Base-by-base conservation (phyloP, 2,797 vertebrate genomes). In the Pogonophryne albipinna region DNA sequence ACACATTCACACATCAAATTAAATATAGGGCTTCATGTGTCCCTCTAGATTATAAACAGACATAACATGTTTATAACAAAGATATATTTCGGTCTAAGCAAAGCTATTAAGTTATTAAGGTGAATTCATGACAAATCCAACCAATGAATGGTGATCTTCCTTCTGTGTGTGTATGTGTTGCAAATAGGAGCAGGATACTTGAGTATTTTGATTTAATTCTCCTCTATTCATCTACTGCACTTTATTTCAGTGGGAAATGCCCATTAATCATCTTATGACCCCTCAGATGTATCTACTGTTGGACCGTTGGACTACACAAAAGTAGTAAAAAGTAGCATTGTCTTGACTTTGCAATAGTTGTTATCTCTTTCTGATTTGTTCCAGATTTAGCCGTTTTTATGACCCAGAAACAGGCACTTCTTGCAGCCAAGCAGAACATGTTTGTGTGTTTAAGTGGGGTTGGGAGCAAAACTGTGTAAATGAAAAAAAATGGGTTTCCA, bases 401-500 rank as follows among this genome's bases (percentile, higher is more conserved):
- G 15, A 56, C 10, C 34, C n/a, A 63, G 15, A 27, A 58, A 20
- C 27, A 6, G 23, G 27, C 4, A 11, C 45, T 20, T 41, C 46
- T 17, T 6, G 12, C 62, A 45, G 6, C 7, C 13, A 45, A 20
- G 45, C 19, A 75, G 20, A 46, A 20, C 4, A 12, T 13, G 10
- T 50, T 1, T 49, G 1, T 42, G 52, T 45, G 16, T 38, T n/a
- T 60, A 1, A 10, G 9, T 62, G 27, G n/a, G 41, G 31, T 41
- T 34, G 27, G 17, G 4, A 17, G 6, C 11, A 62, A 41, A 41
- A 13, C 4, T 0, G 34, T 17, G 2, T 31, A 58, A 47, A 71
- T 0, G n/a, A 4, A 59, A 47, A 17, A 68, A 27, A 56, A n/a
- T 20, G 0, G 57, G 44, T 76, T 12, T 13, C 20, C 82, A 97